phyloP scores from a whole-genome alignment of 2,113 vertebrate species.

The Calidris pugnax region DNA sequence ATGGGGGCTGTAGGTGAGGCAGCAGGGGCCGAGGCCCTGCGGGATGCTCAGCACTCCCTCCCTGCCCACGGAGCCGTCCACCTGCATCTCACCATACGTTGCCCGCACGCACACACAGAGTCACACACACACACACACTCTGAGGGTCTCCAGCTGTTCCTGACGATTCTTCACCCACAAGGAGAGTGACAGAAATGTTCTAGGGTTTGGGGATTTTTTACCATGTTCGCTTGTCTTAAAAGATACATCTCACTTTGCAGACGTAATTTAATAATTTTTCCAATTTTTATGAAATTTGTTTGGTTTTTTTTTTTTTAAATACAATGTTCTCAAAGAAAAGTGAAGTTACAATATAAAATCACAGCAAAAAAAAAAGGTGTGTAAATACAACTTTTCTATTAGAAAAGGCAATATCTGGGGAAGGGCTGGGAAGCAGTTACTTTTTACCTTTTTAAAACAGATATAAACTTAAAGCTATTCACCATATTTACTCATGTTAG shows the following conservation, averaged over 20 bases:
- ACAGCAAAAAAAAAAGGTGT: not conserved
- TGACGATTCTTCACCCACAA: rapidly evolving
- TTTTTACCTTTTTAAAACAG: not conserved
- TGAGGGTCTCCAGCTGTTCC: not conserved
- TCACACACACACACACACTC: no score
- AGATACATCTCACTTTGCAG: not conserved
- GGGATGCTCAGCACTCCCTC: rapidly evolving
- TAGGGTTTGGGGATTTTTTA: not conserved
- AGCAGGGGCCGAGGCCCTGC: not conserved
- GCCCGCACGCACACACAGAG: rapidly evolving
- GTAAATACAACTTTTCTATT: conserved; percentile 35
- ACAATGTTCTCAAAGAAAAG: conserved; percentile 47
- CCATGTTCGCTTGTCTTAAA: not conserved
- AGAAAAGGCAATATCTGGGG: conserved; percentile 30
- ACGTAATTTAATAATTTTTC: conserved; percentile 17
- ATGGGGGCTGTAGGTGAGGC: rapidly evolving
- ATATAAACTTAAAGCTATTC: conserved; percentile 23
- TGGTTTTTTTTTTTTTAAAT: conserved; percentile 18
- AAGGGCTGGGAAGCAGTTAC: not conserved
- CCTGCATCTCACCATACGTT: rapidly evolving
- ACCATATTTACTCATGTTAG: not conserved
- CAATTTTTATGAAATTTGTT: conserved; percentile 43
- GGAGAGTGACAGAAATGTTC: not conserved
- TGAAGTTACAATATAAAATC: conserved; percentile 61
- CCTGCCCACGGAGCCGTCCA: not conserved